Evolutionary conservation across 2,888 invertebrate species (phyloP).

Genomic region (Onthophagus sagittarius): DNA sequence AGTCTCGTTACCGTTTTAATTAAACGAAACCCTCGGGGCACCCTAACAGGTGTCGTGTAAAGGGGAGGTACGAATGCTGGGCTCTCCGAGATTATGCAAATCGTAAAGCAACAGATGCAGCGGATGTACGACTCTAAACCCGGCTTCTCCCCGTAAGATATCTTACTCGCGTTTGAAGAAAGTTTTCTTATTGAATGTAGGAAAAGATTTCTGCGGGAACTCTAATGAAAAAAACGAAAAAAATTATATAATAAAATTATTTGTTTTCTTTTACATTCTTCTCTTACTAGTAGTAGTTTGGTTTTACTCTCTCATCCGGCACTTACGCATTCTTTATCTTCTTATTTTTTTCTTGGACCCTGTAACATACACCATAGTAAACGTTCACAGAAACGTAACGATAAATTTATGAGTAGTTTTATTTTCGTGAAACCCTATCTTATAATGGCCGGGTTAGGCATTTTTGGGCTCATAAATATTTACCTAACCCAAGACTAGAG

Average conservation of each 20-base stretch:
- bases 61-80: constrained; percentile 23
- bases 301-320: neutral
- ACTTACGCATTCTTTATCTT: neutral
- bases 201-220: neutral
- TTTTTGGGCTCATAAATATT: constrained; percentile 19
- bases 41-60: constrained; percentile 24
- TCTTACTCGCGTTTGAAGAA: constrained; percentile 18
- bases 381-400: constrained; percentile 3
- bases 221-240: neutral
- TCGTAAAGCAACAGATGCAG: constrained; percentile 30
- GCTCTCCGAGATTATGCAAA: constrained; percentile 30
- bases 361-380: constrained; percentile 1
- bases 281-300: neutral
- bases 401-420: constrained; percentile 12
- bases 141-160: constrained; percentile 24
- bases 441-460: constrained; percentile 19
- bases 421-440: constrained; percentile 19
- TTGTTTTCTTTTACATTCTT: neutral
- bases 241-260: neutral
- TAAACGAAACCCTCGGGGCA: neutral
- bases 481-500: constrained; percentile 12
- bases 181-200: neutral
- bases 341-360: neutral
- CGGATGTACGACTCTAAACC: constrained; percentile 29
- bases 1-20: neutral